Percentiles rank a stretch among this genome's conserved stretches.
Conservation (phyloP, 2,797 vertebrate genomes). For the Saxicola maurus region DNA sequence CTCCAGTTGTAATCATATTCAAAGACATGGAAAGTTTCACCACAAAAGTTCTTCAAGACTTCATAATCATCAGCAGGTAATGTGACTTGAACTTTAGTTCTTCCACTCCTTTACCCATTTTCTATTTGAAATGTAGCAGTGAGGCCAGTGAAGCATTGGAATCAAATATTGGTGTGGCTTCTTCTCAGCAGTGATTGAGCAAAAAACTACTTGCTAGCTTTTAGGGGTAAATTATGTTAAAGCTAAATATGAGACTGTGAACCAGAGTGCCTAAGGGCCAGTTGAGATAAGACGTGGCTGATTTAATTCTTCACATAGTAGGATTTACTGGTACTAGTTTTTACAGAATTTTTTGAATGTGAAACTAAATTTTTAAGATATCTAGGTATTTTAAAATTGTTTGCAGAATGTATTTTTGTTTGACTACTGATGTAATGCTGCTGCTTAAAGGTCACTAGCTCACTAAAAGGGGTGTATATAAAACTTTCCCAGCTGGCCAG, state of each 20-base stretch:
- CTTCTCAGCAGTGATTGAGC: neutral
- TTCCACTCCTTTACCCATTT: neutral
- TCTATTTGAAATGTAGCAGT: neutral
- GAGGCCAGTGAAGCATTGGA: neutral
- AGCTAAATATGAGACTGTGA: neutral
- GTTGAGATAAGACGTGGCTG: neutral
- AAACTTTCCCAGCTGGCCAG: neutral
- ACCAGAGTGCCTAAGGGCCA: neutral
- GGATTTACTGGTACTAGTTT: neutral
- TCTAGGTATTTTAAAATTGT: neutral
- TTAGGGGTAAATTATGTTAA: neutral
- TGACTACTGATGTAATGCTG: neutral
- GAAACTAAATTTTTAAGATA: neutral
- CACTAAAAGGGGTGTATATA: neutral
- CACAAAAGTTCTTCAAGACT: slow-evolving; percentile 89
- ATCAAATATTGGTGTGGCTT: neutral
- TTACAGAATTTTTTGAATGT: neutral
- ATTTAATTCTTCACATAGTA: neutral
- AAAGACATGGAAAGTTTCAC: slow-evolving; percentile 93
- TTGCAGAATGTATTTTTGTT: neutral
- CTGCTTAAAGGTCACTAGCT: neutral
- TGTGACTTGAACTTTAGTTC: neutral
- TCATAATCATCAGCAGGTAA: slow-evolving; percentile 93
- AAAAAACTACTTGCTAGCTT: neutral
- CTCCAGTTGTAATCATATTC: slow-evolving; percentile 89